phyloP scores from a whole-genome alignment of 2,797 vertebrate species.

The Yasuhikotakia modesta region DNA sequence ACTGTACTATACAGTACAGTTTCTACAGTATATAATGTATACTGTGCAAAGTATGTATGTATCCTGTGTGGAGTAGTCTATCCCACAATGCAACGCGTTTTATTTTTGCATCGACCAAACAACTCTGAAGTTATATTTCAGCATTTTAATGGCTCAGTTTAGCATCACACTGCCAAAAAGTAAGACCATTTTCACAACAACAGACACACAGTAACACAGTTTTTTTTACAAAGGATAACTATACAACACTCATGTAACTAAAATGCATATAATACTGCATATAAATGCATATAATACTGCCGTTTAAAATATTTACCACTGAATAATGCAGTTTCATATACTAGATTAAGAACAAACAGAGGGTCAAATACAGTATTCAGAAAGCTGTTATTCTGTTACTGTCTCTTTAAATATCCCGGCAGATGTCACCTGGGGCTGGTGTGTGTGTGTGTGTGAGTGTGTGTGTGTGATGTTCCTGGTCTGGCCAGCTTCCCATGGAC shows the following conservation, averaged over 20 bases:
- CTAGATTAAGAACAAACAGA: not conserved
- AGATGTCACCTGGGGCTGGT: constrained; percentile 73
- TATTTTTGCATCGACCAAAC: too few species aligned
- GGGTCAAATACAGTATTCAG: not conserved
- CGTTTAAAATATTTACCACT: constrained; percentile 10
- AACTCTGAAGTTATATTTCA: too few species aligned
- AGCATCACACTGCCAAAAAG: not conserved
- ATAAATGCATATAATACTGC: not conserved
- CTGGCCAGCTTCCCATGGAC: constrained; percentile 68
- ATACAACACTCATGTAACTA: not conserved
- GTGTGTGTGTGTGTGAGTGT: constrained; percentile 21
- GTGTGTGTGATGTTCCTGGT: constrained; percentile 56
- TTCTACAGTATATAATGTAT: too few species aligned
- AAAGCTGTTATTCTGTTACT: constrained; percentile 46
- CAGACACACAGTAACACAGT: not conserved
- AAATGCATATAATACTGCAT: not conserved
- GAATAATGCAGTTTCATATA: constrained; percentile 13
- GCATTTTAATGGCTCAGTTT: not conserved
- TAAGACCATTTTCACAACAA: not conserved
- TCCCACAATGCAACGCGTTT: not conserved
- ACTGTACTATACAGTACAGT: not conserved
- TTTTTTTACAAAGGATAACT: not conserved
- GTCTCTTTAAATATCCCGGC: constrained; percentile 64
- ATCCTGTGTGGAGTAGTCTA: not conserved
- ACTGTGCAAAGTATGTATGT: too few species aligned